These are phyloP conservation scores for Poeciliopsis paucimaculata DNA, from an alignment of 2,797 vertebrate species.

Conservation along the genomic window DNA sequence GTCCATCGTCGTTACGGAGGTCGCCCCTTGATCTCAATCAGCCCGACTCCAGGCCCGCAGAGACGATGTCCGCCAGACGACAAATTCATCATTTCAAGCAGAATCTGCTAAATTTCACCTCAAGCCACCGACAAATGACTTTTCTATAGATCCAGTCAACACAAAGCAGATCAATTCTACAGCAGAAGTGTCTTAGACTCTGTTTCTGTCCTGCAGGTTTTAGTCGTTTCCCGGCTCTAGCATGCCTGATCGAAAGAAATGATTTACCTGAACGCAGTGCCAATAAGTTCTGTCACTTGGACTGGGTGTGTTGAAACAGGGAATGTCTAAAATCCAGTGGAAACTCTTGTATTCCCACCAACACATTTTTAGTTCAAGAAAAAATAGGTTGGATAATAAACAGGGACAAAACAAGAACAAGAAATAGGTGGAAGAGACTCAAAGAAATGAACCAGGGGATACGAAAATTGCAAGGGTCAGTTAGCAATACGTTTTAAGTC, in stretches of 20 bases:
- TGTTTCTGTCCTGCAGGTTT: background rate
- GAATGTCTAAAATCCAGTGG: background rate
- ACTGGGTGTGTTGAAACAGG: background rate
- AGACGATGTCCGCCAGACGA: slow-evolving; percentile 28
- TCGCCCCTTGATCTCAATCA: slow-evolving; percentile 55
- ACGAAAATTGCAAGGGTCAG: background rate
- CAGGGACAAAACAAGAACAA: background rate
- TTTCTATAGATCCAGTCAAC: background rate
- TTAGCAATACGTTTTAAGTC: too few species aligned
- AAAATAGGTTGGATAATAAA: background rate
- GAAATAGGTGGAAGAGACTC: background rate
- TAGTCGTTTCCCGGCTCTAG: background rate
- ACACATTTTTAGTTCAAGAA: background rate
- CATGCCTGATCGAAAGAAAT: background rate
- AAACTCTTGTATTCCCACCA: background rate
- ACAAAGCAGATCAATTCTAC: background rate
- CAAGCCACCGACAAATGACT: background rate
- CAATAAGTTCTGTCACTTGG: background rate
- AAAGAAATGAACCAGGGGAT: background rate
- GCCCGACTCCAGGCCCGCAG: slow-evolving; percentile 10
- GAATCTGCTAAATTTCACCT: slow-evolving; percentile 16
- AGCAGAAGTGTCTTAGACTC: background rate
- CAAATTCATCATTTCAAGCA: slow-evolving; percentile 24
- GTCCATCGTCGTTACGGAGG: slow-evolving; percentile 17
- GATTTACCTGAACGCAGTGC: background rate